Percentiles rank a stretch among this genome's conserved stretches.
Conservation (phyloP, 2,797 vertebrate genomes). For the Enteromius trimaculatus region DNA sequence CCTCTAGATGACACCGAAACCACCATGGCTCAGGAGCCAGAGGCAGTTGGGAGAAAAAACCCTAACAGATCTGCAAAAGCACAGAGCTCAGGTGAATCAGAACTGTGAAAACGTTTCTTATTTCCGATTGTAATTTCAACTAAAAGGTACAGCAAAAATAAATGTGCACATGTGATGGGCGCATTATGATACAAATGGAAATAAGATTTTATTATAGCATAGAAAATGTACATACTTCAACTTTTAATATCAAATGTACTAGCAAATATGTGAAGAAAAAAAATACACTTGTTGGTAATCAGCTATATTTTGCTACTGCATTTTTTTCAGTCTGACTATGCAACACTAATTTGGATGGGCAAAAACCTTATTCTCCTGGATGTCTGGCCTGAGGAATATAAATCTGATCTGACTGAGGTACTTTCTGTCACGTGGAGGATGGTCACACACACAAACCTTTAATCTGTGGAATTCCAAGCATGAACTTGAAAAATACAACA, state of each 20-base stretch:
- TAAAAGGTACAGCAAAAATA: not conserved
- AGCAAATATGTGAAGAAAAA: not conserved
- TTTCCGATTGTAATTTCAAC: not conserved
- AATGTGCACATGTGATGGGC: not conserved
- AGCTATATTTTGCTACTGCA: not conserved
- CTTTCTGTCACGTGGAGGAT: slow-evolving; percentile 12
- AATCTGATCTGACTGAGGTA: slow-evolving; percentile 11
- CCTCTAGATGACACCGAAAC: slow-evolving; percentile 47
- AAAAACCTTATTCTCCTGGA: slow-evolving; percentile 1
- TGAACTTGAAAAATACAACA: not conserved
- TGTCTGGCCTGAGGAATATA: not conserved
- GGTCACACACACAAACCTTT: slow-evolving; percentile 6
- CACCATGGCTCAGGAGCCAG: not conserved
- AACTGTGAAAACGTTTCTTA: not conserved
- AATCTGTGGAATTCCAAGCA: not conserved
- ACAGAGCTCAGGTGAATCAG: slow-evolving; percentile 18
- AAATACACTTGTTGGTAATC: not conserved
- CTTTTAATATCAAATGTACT: not conserved
- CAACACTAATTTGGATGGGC: not conserved
- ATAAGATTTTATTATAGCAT: not conserved
- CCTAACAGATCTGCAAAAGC: slow-evolving; percentile 20
- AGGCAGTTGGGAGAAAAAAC: slow-evolving; percentile 14
- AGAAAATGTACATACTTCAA: not conserved
- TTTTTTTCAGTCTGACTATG: not conserved
- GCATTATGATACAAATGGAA: not conserved